Evolutionary conservation across 30 jellyfish, hydroid and myxozoan genomes (phyloP), one percentile per base, ranked within the genome.

Genomic region (Aurelia sp.): DNA sequence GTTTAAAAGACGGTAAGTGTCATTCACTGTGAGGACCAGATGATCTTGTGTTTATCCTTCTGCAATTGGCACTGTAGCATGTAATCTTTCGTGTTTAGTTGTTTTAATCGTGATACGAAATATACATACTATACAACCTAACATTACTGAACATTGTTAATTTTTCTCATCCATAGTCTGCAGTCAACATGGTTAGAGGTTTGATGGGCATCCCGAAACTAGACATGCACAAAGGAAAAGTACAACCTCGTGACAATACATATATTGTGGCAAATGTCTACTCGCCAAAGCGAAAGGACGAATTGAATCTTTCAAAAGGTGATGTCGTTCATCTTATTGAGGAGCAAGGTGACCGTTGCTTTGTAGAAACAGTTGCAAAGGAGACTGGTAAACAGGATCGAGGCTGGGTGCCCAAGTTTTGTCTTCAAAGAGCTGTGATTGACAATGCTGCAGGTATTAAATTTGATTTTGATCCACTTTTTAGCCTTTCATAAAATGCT

Each of bases 401-500:
- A 38, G 99, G 99, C 8, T 94, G 99, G 99, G 88, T 89, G 66
- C 99, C 99, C 19, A 61, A 86, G 72, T 84, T 68, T 72, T 84
- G 90, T 58, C 86, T 94, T 83, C 96, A 89, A 52, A 38, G 50
- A 38, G 50, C 50, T 38, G 50, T 38, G 50, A 38, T 38, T 5
- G 80, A 13, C 20, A 47, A 35, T 2, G 58, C 67, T 11, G 22
- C 58, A 79, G 80, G 90, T 79, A 19, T 38, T 38, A 4, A 38
- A 38, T 38, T 38, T 38, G 9, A 38, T 38, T 38, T 38, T 38
- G 9, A 7, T 38, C 9, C 9, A 7, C 0, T 38, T 38, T 38
- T 38, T 38, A 5, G 50, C 50, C 50, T 38, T 38, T 38, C 50
- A 38, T 38, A 4, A 38, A 8, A 38, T 38, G 33, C 1, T 27